Evolutionary conservation across 2,888 invertebrate genomes (phyloP).

Genomic region (Drosophila barbarae): DNA sequence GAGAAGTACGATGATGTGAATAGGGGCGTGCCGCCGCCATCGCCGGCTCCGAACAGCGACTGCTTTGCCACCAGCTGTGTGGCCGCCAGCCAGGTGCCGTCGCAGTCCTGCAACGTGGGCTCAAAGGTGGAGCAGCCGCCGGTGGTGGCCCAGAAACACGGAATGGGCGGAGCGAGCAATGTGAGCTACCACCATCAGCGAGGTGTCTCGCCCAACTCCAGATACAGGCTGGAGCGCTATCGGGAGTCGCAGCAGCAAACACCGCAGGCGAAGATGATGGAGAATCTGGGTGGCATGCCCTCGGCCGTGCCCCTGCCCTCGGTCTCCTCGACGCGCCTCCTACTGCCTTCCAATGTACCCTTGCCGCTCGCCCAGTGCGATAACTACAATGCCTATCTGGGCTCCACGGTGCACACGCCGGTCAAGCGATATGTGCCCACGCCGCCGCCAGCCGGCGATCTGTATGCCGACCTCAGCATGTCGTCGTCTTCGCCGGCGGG

Average conservation of each 20-base stretch:
- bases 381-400: constrained; percentile 73
- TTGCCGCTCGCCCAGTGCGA: constrained; percentile 75
- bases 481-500: constrained; percentile 45
- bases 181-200: constrained; percentile 60
- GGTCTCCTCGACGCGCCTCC: constrained; percentile 42
- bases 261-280: constrained; percentile 42
- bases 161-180: constrained; percentile 7
- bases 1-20: constrained; percentile 74
- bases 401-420: constrained; percentile 79
- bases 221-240: constrained; percentile 77
- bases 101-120: constrained; percentile 31
- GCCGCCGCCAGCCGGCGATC: constrained; percentile 77
- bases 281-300: constrained; percentile 22
- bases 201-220: constrained; percentile 77
- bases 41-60: constrained; percentile 79
- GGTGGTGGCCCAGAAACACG: constrained; percentile 29
- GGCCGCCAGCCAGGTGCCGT: constrained; percentile 45
- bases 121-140: constrained; percentile 27
- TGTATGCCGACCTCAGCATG: constrained; percentile 50
- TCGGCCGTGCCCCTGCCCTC: constrained; percentile 37
- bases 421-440: constrained; percentile 80
- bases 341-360: constrained; percentile 51
- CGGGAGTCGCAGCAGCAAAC: constrained; percentile 60
- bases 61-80: constrained; percentile 70
- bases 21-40: constrained; percentile 78